Base-by-base conservation (phyloP, 2,888 invertebrate species). In the Arrhopalites spinosus region DNA sequence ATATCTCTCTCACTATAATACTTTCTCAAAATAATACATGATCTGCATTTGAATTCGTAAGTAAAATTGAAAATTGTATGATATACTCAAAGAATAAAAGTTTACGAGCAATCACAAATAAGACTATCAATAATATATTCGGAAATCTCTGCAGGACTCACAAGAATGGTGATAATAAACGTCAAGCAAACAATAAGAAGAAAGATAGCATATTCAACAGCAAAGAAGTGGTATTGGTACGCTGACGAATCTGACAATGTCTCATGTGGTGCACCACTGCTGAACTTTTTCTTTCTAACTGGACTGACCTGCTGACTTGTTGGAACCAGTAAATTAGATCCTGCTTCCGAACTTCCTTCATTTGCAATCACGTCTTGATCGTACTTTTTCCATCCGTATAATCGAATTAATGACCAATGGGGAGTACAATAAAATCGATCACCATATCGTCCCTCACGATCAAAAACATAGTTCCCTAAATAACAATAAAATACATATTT, bases 391-490 rank as follows among this genome's bases (percentile, higher is more conserved):
- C 82, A 82, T 1, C 82, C 81, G 66, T 81, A 80, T 77, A 82
- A 43, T 64, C 79, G 75, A 74, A 82, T 79, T 7, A 78, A 76
- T 23, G 77, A 76, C 69, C 76, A 81, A 50, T 83, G 83, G 11
- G 78, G 79, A 25, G 85, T 85, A 84, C 94, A 94, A 85, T 91
- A 93, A 85, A 94, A 92, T 82, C 89, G 87, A 67, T 89, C 89
- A 64, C 90, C 90, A 83, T 89, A 89, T 27, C 89, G 88, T 79
- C 90, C 90, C 80, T 91, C 91, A 23, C 90, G 87, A 85, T 92
- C 91, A 84, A 90, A 92, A 61, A 90, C 88, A 84, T 92, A 93
- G 76, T 90, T 91, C 64, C 90, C 90, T 86, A 77, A 2, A 83
- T 36, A 70, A 73, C 27, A 61, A 27, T 23, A 61, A 61, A 61